These are phyloP conservation scores for Alcedo quadribrachys DNA, from an alignment of 2,797 vertebrate species.

Conservation along the genomic window DNA sequence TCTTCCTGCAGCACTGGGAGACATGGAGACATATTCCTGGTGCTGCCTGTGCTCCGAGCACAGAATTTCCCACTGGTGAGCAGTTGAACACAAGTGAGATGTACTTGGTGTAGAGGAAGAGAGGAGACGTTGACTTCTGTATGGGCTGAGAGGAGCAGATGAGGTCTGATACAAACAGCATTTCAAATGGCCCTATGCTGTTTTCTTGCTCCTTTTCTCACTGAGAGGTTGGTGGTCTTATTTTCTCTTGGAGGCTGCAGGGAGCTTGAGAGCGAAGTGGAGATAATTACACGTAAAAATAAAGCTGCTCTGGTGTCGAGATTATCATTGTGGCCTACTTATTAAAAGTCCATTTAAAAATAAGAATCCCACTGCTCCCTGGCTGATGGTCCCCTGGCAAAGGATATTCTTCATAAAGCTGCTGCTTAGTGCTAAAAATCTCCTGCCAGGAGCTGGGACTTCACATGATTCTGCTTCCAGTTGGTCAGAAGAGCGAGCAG, in stretches of 20 bases:
- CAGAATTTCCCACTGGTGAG: background rate
- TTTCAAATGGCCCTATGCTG: slow-evolving; percentile 1
- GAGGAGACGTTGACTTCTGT: background rate
- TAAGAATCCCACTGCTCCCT: slow-evolving; percentile 51
- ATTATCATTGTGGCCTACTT: slow-evolving; percentile 63
- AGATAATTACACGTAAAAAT: slow-evolving; percentile 36
- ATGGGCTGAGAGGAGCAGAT: background rate
- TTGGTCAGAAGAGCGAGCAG: background rate
- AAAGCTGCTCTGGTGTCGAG: slow-evolving; percentile 36
- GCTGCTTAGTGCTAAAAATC: slow-evolving; percentile 56
- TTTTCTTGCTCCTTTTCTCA: slow-evolving; percentile 9
- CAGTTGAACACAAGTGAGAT: background rate
- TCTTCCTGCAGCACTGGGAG: background rate
- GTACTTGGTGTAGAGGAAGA: background rate
- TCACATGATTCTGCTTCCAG: slow-evolving; percentile 21
- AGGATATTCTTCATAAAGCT: slow-evolving; percentile 57
- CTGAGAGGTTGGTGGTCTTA: slow-evolving; percentile 38
- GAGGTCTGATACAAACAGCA: background rate
- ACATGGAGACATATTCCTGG: fast-evolving
- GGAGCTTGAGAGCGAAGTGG: background rate
- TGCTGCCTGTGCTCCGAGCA: fast-evolving
- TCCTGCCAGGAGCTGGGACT: slow-evolving; percentile 36
- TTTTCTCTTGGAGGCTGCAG: slow-evolving; percentile 28
- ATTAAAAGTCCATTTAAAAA: slow-evolving; percentile 67
- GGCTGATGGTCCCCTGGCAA: slow-evolving; percentile 60